These are phyloP conservation scores for Plumapathes pennacea DNA, from an alignment of 92 coral and sea anemone species.

Conservation along the genomic window DNA sequence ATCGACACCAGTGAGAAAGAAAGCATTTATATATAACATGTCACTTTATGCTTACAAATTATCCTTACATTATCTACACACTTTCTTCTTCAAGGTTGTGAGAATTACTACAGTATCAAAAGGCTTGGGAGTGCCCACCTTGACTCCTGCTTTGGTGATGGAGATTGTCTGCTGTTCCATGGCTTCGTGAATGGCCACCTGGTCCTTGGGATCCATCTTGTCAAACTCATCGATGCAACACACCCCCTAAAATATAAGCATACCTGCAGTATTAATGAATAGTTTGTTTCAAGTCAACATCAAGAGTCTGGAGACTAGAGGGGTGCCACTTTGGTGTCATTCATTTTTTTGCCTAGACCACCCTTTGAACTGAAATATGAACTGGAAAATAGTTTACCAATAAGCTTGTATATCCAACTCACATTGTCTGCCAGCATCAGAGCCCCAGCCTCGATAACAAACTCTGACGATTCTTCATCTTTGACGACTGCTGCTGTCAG, in stretches of 20 bases:
- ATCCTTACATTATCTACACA: not conserved
- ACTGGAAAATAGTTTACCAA: not conserved
- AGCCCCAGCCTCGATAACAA: conserved; percentile 99
- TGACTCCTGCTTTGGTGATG: conserved; percentile 93
- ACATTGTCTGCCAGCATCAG: conserved; percentile 99
- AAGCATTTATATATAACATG: not conserved
- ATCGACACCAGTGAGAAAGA: not conserved
- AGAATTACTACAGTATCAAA: too few species aligned
- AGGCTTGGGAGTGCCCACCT: too few species aligned
- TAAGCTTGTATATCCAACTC: conserved; percentile 6
- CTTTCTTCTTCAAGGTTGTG: not conserved
- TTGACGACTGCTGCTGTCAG: conserved; percentile 98
- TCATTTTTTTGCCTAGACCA: not conserved
- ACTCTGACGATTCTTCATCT: conserved; percentile 95
- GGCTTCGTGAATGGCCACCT: conserved; percentile 97
- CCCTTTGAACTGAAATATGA: not conserved
- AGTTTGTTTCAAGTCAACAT: too few species aligned
- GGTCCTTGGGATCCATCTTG: conserved; percentile 97
- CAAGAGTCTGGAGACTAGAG: too few species aligned
- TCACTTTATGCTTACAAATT: not conserved
- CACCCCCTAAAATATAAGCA: conserved; percentile 67
- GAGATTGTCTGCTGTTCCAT: conserved; percentile 99
- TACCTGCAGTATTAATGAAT: too few species aligned
- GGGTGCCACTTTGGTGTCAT: too few species aligned
- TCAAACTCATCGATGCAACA: conserved; percentile 99